phyloP scores from a whole-genome alignment of 2,797 vertebrate species.

The Takifugu rubripes region DNA sequence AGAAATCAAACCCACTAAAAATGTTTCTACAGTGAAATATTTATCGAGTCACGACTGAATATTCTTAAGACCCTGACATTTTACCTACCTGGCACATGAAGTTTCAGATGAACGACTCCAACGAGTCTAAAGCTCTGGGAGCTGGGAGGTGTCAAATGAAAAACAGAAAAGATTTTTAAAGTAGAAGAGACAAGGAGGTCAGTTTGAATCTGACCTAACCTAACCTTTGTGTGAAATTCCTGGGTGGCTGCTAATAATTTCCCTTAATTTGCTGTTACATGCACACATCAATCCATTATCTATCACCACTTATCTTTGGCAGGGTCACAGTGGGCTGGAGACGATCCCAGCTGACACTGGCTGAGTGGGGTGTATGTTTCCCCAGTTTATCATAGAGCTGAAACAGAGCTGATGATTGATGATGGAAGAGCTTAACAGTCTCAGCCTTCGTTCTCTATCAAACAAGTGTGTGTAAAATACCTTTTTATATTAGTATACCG shows the following conservation, averaged over 20 bases:
- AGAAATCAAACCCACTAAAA: constrained; percentile 57
- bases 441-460: too few relatives aligned
- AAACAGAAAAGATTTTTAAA: constrained; percentile 4
- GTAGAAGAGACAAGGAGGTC: constrained; percentile 30
- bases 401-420: too few relatives aligned
- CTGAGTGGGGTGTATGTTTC: neutral
- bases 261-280: constrained; percentile 1
- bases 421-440: too few relatives aligned
- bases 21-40: constrained; percentile 68
- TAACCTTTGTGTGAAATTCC: neutral
- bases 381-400: too few relatives aligned
- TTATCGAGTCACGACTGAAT: constrained; percentile 61
- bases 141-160: constrained; percentile 37
- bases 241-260: neutral
- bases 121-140: constrained; percentile 20
- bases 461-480: too few relatives aligned
- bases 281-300: neutral
- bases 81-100: constrained; percentile 39
- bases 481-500: too few relatives aligned
- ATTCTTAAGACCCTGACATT: constrained; percentile 57
- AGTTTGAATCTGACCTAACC: constrained; percentile 17
- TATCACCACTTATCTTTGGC: neutral
- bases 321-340: neutral
- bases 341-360: neutral
- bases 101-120: constrained; percentile 31